phyloP scores from a whole-genome alignment of 2,888 invertebrate species.

The Luperina testacea region DNA sequence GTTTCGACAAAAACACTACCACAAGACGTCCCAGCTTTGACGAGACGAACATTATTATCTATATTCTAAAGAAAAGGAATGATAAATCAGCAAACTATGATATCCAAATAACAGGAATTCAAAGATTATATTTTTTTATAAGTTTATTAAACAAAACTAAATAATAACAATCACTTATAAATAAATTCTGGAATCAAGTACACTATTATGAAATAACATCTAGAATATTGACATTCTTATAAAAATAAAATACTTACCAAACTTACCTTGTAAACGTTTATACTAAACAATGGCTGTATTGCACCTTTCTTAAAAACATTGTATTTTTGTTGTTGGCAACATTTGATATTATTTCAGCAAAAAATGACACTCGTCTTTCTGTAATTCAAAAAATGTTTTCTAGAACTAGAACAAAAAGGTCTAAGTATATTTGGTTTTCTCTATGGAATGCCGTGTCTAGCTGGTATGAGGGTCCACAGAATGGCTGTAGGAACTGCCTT shows the following conservation, averaged over 20 bases:
- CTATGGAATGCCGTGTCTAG: constrained; percentile 79
- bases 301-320: constrained; percentile 24
- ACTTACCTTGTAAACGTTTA: constrained; percentile 64
- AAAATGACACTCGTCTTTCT: background rate
- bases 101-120: background rate
- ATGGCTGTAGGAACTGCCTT: constrained; percentile 79
- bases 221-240: constrained; percentile 49
- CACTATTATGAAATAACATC: constrained; percentile 32
- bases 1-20: background rate
- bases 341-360: background rate
- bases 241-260: constrained; percentile 63
- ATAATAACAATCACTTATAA: constrained; percentile 61
- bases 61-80: background rate
- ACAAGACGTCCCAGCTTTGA: background rate
- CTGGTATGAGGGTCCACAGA: constrained; percentile 82
- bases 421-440: background rate
- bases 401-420: background rate
- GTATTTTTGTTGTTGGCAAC: background rate
- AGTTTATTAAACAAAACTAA: constrained; percentile 45
- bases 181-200: constrained; percentile 27
- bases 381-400: constrained; percentile 2
- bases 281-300: constrained; percentile 22
- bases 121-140: constrained; percentile 3
- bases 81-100: background rate
- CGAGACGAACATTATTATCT: background rate